These are phyloP conservation scores for Dipodomys spectabilis DNA, from an alignment of 2,113 vertebrate genomes.

Conservation along the genomic window DNA sequence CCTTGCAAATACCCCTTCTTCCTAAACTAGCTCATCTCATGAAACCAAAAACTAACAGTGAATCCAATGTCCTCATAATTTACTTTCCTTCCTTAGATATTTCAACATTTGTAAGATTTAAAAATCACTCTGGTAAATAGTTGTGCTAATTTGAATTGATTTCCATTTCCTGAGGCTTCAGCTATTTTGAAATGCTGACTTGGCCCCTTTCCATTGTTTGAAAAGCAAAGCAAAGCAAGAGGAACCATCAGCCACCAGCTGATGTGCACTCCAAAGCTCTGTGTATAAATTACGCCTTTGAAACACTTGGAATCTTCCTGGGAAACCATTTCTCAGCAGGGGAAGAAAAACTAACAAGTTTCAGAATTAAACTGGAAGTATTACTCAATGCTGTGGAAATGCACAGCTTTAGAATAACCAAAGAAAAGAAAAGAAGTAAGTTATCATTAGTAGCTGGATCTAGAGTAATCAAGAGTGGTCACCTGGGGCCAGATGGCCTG, in stretches of 20 bases:
- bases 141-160: slow-evolving; percentile 50
- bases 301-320: slow-evolving; percentile 67
- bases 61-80: slow-evolving; percentile 47
- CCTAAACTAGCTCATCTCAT: slow-evolving; percentile 43
- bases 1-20: not conserved
- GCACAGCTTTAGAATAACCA: slow-evolving; percentile 45
- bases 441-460: slow-evolving; percentile 40
- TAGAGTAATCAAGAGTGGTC: not conserved
- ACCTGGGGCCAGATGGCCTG: not conserved
- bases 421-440: slow-evolving; percentile 54
- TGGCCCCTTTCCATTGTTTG: slow-evolving; percentile 53
- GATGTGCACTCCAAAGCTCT: slow-evolving; percentile 36
- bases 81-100: slow-evolving; percentile 45
- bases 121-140: slow-evolving; percentile 57
- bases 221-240: slow-evolving; percentile 53
- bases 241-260: not conserved
- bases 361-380: slow-evolving; percentile 69
- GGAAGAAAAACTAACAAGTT: slow-evolving; percentile 72
- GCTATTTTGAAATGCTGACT: slow-evolving; percentile 64
- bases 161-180: slow-evolving; percentile 53
- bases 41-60: slow-evolving; percentile 20
- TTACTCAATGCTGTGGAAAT: slow-evolving; percentile 61
- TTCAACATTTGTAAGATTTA: slow-evolving; percentile 47
- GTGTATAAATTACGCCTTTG: slow-evolving; percentile 66
- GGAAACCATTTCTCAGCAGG: slow-evolving; percentile 65